These are phyloP conservation scores for Monomorium pharaonis DNA, from an alignment of 1,140 invertebrate species.

Conservation along the genomic window DNA sequence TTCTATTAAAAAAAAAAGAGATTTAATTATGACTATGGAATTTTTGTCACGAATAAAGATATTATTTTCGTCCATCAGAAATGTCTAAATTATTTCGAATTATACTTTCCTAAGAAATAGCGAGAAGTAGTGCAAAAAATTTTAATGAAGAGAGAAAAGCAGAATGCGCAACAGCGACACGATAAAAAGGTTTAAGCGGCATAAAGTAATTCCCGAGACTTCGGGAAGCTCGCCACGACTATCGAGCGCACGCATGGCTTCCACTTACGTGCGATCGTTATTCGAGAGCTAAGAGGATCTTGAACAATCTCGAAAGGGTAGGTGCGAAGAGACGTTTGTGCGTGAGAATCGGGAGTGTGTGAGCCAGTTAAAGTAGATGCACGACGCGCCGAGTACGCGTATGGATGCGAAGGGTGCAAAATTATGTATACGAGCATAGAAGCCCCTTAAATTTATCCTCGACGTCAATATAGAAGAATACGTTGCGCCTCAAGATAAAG, in stretches of 20 bases:
- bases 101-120: not conserved
- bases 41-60: not conserved
- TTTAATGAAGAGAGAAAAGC: not conserved
- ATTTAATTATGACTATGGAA: not conserved
- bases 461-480: not conserved
- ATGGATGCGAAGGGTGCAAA: slow-evolving; percentile 14
- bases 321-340: slow-evolving; percentile 40
- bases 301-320: slow-evolving; percentile 49
- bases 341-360: slow-evolving; percentile 13
- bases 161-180: not conserved
- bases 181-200: slow-evolving; percentile 19
- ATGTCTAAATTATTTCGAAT: not conserved
- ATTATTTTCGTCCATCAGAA: not conserved
- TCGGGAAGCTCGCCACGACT: slow-evolving; percentile 16
- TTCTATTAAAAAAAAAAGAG: not conserved
- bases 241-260: slow-evolving; percentile 46
- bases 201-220: slow-evolving; percentile 42
- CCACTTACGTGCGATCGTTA: slow-evolving; percentile 47
- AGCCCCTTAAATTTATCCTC: slow-evolving; percentile 19
- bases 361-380: slow-evolving; percentile 35
- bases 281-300: slow-evolving; percentile 52
- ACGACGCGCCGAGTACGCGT: not conserved
- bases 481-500: not conserved
- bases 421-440: slow-evolving; percentile 16
- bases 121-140: not conserved